Evolutionary conservation across 2,888 invertebrate genomes (phyloP).

Genomic region (Octonoba sinensis): DNA sequence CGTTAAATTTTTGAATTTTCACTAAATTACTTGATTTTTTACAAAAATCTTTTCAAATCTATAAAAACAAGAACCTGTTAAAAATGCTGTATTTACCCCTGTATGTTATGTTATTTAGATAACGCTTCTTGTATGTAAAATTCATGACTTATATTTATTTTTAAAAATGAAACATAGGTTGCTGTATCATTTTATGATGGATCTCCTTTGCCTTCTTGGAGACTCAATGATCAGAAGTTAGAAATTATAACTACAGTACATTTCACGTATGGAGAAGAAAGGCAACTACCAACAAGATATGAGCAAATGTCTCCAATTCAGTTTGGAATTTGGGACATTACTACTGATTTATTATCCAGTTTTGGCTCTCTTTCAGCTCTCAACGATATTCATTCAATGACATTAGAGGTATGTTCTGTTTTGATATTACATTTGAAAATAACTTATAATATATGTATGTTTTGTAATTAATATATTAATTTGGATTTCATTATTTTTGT

Average conservation of each 20-base stretch:
- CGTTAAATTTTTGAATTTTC: too few relatives aligned
- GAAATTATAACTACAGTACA: conserved; percentile 78
- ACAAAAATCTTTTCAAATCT: too few relatives aligned
- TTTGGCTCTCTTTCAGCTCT: conserved; percentile 49
- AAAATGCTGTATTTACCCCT: too few relatives aligned
- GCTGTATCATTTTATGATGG: conserved; percentile 93
- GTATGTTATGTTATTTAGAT: too few relatives aligned
- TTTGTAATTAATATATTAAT: too few relatives aligned
- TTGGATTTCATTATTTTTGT: neutral
- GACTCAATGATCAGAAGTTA: conserved; percentile 78
- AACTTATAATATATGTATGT: neutral
- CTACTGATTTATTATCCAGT: conserved; percentile 81
- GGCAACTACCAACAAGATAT: conserved; percentile 76
- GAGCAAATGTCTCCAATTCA: conserved; percentile 79
- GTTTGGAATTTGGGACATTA: conserved; percentile 86
- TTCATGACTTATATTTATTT: too few relatives aligned
- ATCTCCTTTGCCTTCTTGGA: conserved; percentile 80
- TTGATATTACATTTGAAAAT: neutral
- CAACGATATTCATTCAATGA: conserved; percentile 48
- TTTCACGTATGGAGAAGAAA: conserved; percentile 69
- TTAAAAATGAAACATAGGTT: conserved; percentile 25
- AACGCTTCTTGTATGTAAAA: too few relatives aligned
- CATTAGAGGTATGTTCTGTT: conserved; percentile 32
- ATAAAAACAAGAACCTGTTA: too few relatives aligned
- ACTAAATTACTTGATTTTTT: too few relatives aligned